A percentile compares a stretch with the other conserved stretches of the same genome.
Conservation (phyloP, 2,797 vertebrate species). For the Taeniopygia guttata region DNA sequence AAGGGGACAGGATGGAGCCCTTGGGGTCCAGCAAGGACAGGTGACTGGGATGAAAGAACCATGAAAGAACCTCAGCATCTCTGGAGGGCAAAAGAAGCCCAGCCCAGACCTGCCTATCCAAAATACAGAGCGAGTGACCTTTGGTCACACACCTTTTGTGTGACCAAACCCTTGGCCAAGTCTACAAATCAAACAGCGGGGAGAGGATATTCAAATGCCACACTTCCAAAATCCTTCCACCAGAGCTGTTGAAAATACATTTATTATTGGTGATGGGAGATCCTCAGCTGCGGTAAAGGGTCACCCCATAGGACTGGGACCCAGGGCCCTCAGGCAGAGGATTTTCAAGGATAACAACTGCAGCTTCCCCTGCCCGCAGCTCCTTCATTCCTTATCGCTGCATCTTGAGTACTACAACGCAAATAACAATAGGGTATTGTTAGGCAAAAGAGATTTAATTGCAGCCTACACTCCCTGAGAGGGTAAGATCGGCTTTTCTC, state of each 20-base stretch:
- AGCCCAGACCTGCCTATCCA: not conserved
- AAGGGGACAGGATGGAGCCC: not conserved
- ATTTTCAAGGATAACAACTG: not conserved
- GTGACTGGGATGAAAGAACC: not conserved
- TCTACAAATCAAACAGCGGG: not conserved
- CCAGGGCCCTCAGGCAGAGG: not conserved
- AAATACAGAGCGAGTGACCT: not conserved
- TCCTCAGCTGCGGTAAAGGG: not conserved
- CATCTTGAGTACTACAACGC: not conserved
- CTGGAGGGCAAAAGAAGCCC: not conserved
- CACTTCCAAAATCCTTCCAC: not conserved
- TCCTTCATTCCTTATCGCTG: not conserved
- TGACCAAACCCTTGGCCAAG: not conserved
- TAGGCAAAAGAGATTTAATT: slow-evolving; percentile 62
- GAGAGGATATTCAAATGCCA: not conserved
- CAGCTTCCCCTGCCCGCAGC: not conserved
- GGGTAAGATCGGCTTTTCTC: slow-evolving; percentile 14
- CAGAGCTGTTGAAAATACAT: not conserved
- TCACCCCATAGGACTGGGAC: accelerated
- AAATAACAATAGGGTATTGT: slow-evolving; percentile 20
- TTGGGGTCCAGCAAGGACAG: not conserved
- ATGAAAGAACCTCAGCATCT: not conserved
- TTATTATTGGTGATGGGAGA: not conserved
- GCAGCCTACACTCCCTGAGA: slow-evolving; percentile 32
- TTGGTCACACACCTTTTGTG: no score